Base-by-base conservation (phyloP, 2,113 vertebrate species). In the Sphyrna mokarran region DNA sequence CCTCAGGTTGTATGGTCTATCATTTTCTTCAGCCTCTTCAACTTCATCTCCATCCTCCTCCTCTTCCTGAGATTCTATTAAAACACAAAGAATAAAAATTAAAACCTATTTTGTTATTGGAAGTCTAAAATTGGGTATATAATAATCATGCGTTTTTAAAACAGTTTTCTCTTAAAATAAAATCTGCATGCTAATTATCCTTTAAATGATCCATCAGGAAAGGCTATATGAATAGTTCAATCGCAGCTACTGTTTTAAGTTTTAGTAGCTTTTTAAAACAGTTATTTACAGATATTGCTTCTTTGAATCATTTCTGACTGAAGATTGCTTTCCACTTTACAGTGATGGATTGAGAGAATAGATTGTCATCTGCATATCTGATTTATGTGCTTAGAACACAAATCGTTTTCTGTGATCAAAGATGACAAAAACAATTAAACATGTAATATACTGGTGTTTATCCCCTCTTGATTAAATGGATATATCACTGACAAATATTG, bases 31-130 rank as follows among this genome's bases (percentile, higher is more conserved):
- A 96, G 98, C 98, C 0, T 96, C 97, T 89, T 98, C 99, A 96
- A 99, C 99, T 0, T 97, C 99, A 97, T 99, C 99, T 97, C 98
- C 99, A 96, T 97, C 99, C 98, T 99, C 99, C 96, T 99, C 99
- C 68, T 98, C 98, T 68, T 98, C 99, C 95, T 99, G 98, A 97
- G 99, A 99, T 96, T 99, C 99, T 99, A 96, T 86, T 96, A 91
- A 76, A 43, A 48, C 29, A 76, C 29, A 83, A 26, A 23, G 26
- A 20, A 95, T 61, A 54, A 63, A 63, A 68, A 76, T 87, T 16
- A 66, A 37, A 22, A 85, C 66, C 13, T 1, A 54, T 89, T 58
- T 10, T 54, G 13, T 69, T 29, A 18, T 61, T 54, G 14, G n/a
- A 87, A 58, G 10, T 23, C 69, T 29, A 22, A 95, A 26, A 85